Conservation (phyloP, 2,888 invertebrate genomes). For the Apodemia mormo region DNA sequence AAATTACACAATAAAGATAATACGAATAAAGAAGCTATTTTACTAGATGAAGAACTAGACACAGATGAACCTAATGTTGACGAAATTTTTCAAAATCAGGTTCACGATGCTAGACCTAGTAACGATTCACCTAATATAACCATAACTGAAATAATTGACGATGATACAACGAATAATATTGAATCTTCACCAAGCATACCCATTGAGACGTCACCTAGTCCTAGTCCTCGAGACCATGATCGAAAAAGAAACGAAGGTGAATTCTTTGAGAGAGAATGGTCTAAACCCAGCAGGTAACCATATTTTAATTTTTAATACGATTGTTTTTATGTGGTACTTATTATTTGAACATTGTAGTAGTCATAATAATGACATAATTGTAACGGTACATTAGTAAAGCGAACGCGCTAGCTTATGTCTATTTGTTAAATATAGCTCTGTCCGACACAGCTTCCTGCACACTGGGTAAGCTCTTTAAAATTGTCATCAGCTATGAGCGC, state of each 20-base stretch:
- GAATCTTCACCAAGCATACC: slow-evolving; percentile 58
- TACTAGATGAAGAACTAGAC: slow-evolving; percentile 68
- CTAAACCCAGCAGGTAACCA: slow-evolving; percentile 76
- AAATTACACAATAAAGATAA: slow-evolving; percentile 63
- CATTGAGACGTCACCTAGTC: slow-evolving; percentile 70
- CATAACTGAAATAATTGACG: slow-evolving; percentile 74
- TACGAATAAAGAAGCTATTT: slow-evolving; percentile 58
- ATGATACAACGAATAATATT: slow-evolving; percentile 53
- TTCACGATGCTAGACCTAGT: slow-evolving; percentile 57
- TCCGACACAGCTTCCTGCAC: slow-evolving; percentile 71
- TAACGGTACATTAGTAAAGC: slow-evolving; percentile 69
- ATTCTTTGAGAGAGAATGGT: slow-evolving; percentile 64
- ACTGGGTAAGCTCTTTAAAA: slow-evolving; percentile 76
- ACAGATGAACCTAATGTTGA: slow-evolving; percentile 69
- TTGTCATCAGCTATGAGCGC: slow-evolving; percentile 78
- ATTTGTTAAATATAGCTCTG: slow-evolving; percentile 74
- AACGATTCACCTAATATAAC: slow-evolving; percentile 73
- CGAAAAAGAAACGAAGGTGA: slow-evolving; percentile 53
- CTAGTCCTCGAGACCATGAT: slow-evolving; percentile 57
- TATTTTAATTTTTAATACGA: slow-evolving; percentile 27
- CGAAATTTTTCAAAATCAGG: slow-evolving; percentile 69
- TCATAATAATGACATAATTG: slow-evolving; percentile 65
- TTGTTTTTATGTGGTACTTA: slow-evolving; percentile 3
- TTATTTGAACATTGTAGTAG: slow-evolving; percentile 35
- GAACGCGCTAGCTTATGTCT: slow-evolving; percentile 69